Evolutionary conservation across 2,888 invertebrate species (phyloP), one percentile per base, ranked within the genome.

Genomic region (Drosophila recens): DNA sequence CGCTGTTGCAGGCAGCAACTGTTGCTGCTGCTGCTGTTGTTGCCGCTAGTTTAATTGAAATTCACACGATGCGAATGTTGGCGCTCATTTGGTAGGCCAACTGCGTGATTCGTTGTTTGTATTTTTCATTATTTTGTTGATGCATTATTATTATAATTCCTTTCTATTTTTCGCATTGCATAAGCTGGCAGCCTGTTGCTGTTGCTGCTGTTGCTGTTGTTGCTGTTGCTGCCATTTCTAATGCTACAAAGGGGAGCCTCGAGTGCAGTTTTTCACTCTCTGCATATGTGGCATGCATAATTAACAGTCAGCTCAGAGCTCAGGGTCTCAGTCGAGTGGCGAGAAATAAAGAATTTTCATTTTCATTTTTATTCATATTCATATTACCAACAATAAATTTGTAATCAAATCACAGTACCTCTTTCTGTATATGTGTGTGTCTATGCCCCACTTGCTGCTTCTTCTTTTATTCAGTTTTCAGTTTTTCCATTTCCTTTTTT

Each of bases 1-100:
- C 20, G 59, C 38, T 4, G n/a, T 54, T 49, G 61, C 61, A 59
- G 33, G 51, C 43, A 42, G 46, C 65, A 13, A 17, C 54, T 52
- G 56, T 49, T 43, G 45, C 17, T 45, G 57, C 61, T 51, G 45
- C 17, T 45, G 54, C 52, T 42, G 57, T 61, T 51, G 58, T 67
- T 73, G 59, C 43, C 45, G 59, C 64, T 36, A 56, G 40, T 80
- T 85, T 90, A 89, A 90, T 90, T 90, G 90, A 91, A 91, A 91
- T 91, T 91, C 91, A 90, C 90, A 90, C 89, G 87, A 81, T 90
- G 90, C 86, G 84, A 78, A 78, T 64, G 69, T 53, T 70, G 80
- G 59, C 43, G 49, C 89, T 88, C 87, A 83, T 82, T 83, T 86
- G 62, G 87, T 87, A 86, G 71, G 87, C 89, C 73, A 58, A 79